Percentiles rank a stretch among this genome's conserved stretches.
Conservation (phyloP, 1,140 invertebrate genomes). For the Diabrotica undecimpunctata region DNA sequence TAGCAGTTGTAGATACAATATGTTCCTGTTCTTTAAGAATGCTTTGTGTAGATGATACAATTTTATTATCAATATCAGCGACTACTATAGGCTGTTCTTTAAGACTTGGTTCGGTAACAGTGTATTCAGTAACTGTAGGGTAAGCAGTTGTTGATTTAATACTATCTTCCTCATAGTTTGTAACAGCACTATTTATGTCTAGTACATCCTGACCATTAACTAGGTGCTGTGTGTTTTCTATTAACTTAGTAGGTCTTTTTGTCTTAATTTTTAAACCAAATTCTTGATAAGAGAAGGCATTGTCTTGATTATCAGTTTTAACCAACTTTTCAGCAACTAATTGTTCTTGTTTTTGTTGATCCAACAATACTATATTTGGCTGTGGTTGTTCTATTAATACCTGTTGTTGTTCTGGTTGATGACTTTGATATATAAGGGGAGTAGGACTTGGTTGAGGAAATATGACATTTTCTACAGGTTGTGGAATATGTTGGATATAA, state of each 20-base stretch:
- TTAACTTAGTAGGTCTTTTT: constrained; percentile 41
- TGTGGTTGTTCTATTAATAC: neutral
- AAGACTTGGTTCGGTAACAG: constrained; percentile 2
- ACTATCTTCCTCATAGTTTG: constrained; percentile 15
- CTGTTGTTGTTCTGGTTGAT: neutral
- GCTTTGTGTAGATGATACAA: constrained; percentile 11
- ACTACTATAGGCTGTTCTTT: constrained; percentile 45
- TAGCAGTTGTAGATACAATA: constrained; percentile 9
- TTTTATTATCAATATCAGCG: constrained; percentile 37
- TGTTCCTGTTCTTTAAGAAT: constrained; percentile 22
- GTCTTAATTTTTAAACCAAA: constrained; percentile 1
- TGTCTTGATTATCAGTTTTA: too few species aligned
- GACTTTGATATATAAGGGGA: neutral
- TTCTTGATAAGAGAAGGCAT: neutral
- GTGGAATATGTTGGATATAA: neutral
- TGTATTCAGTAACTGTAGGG: neutral
- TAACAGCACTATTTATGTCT: constrained; percentile 53
- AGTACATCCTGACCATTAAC: constrained; percentile 55
- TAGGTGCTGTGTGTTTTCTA: constrained; percentile 54
- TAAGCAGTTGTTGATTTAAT: neutral
- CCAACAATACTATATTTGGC: neutral
- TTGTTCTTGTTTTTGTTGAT: constrained; percentile 3
- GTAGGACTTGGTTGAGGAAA: neutral
- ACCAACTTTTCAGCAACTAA: neutral
- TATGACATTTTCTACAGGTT: constrained; percentile 1